These are phyloP conservation scores for Eupithecia inturbata DNA, from an alignment of 2,888 invertebrate genomes.

Conservation along the genomic window DNA sequence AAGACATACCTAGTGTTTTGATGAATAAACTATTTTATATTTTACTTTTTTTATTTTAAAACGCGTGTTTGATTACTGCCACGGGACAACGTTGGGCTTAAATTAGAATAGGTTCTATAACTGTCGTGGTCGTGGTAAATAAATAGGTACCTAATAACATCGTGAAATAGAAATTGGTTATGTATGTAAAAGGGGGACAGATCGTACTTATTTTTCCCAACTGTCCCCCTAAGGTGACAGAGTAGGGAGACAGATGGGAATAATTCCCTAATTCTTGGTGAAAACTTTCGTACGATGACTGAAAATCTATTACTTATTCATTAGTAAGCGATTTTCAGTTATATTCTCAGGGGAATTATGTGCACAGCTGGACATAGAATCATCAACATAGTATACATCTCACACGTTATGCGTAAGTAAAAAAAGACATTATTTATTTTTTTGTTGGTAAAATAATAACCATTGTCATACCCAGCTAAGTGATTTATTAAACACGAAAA, in stretches of 20 bases:
- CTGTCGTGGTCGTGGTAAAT: neutral
- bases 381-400: neutral
- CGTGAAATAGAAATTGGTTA: neutral
- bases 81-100: neutral
- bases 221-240: too few species aligned
- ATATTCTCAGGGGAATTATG: neutral
- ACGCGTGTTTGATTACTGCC: neutral
- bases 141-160: neutral
- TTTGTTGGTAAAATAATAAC: neutral
- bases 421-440: neutral
- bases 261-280: neutral
- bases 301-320: neutral
- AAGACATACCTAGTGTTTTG: too few species aligned
- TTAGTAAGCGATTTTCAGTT: too few species aligned
- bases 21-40: too few species aligned
- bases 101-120: neutral
- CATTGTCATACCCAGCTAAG: neutral
- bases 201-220: too few species aligned
- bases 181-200: too few species aligned
- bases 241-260: too few species aligned
- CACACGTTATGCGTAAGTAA: neutral
- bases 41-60: too few species aligned
- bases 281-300: neutral
- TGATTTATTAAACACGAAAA: constrained; percentile 7
- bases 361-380: neutral